Percentiles rank a stretch among this genome's conserved stretches.
Evolutionary conservation across 1,140 invertebrate species (phyloP).

Genomic region (Drosophila suzukii): DNA sequence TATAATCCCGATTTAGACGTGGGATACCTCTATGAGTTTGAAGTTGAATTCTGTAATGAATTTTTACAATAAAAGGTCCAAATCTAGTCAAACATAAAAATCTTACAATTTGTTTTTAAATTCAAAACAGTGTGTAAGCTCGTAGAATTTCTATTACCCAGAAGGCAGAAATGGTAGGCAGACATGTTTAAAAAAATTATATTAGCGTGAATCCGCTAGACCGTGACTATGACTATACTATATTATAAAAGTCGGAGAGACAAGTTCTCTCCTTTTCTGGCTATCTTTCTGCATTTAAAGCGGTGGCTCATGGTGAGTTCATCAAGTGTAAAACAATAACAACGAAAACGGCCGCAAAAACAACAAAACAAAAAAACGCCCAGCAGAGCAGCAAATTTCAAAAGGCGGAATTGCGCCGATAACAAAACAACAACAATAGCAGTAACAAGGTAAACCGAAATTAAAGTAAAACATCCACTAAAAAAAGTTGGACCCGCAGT

Average conservation of each 20-base stretch:
- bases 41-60: too few relatives aligned
- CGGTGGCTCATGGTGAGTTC: slow-evolving; percentile 18
- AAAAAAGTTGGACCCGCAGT: slow-evolving; percentile 32
- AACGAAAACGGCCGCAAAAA: slow-evolving; percentile 13
- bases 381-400: slow-evolving; percentile 51
- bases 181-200: slow-evolving; percentile 28
- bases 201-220: slow-evolving; percentile 39
- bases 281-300: slow-evolving; percentile 42
- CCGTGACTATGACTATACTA: slow-evolving; percentile 20
- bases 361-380: slow-evolving; percentile 26
- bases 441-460: slow-evolving; percentile 43
- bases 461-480: slow-evolving; percentile 51
- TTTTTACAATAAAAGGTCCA: too few relatives aligned
- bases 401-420: slow-evolving; percentile 52
- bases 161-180: slow-evolving; percentile 4
- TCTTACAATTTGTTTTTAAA: too few relatives aligned
- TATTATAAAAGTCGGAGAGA: slow-evolving; percentile 20
- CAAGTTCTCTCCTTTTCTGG: slow-evolving; percentile 37
- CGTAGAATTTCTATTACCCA: slow-evolving; percentile 2
- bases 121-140: background rate
- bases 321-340: slow-evolving; percentile 53
- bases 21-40: too few relatives aligned
- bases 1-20: too few relatives aligned
- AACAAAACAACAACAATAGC: slow-evolving; percentile 31
- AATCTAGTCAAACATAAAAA: too few relatives aligned